Conservation (phyloP, 2,888 invertebrate genomes). For the Heliconius charithonia region DNA sequence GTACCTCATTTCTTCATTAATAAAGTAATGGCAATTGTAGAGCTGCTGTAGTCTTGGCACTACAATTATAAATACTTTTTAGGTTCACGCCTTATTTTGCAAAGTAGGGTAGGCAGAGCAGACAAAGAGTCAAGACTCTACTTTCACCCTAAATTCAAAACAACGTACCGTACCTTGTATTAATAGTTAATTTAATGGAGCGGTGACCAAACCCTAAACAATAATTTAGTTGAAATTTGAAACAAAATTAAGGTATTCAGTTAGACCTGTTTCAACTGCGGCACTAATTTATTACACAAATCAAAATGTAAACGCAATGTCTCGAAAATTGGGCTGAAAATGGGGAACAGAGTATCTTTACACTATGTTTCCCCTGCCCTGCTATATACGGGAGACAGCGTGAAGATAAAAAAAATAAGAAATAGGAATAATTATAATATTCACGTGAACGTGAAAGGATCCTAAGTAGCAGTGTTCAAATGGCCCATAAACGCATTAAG, state of each 20-base stretch:
- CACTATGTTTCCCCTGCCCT: not conserved
- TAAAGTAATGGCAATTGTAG: not conserved
- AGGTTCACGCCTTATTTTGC: no score
- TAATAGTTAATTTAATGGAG: no score
- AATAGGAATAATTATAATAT: not conserved
- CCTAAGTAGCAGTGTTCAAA: conserved; percentile 15
- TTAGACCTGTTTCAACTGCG: not conserved
- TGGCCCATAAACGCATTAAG: conserved; percentile 26
- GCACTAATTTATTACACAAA: not conserved
- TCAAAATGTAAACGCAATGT: not conserved
- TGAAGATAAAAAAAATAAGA: not conserved
- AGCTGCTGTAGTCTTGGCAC: not conserved
- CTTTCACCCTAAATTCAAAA: no score
- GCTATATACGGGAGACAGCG: not conserved
- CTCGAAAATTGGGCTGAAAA: not conserved
- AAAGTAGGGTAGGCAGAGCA: no score
- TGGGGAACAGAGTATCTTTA: not conserved
- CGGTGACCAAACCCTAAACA: no score
- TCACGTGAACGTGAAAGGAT: not conserved
- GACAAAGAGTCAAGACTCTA: no score
- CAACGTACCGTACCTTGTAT: no score
- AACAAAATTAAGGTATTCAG: not conserved
- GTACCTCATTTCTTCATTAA: no score
- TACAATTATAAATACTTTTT: no score
- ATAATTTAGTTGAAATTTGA: no score